phyloP scores from a whole-genome alignment of 1,140 invertebrate species.

The Anastrepha obliqua region DNA sequence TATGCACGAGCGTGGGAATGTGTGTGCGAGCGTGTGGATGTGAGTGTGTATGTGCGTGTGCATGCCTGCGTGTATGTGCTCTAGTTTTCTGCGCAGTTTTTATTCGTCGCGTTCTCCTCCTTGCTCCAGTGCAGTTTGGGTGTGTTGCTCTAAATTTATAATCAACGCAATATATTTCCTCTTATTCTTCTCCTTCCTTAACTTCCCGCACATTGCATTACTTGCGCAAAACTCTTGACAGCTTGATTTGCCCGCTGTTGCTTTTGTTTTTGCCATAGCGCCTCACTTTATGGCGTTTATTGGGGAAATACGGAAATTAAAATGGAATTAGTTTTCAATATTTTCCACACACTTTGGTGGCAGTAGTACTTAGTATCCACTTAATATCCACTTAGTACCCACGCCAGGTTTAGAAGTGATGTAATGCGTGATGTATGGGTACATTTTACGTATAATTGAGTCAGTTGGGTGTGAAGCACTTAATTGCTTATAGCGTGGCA shows the following conservation, averaged over 20 bases:
- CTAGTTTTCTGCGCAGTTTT: slow-evolving; percentile 30
- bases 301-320: slow-evolving; percentile 35
- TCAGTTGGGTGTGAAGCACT: not conserved
- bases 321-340: slow-evolving; percentile 21
- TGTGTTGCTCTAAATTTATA: slow-evolving; percentile 34
- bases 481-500: too few species aligned
- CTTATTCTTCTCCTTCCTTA: not conserved
- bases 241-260: slow-evolving; percentile 5
- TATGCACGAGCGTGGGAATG: not conserved
- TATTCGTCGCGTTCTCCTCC: not conserved
- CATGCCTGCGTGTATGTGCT: not conserved
- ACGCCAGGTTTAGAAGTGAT: slow-evolving; percentile 1
- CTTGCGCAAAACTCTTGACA: slow-evolving; percentile 5
- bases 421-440: not conserved
- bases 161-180: slow-evolving; percentile 42
- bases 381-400: too few species aligned
- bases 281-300: not conserved
- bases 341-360: not conserved
- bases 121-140: not conserved
- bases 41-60: not conserved
- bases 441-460: not conserved
- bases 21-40: too few species aligned
- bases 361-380: not conserved
- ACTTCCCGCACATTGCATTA: slow-evolving; percentile 16
- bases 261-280: not conserved